Percentiles rank a stretch among this genome's conserved stretches.
phyloP scores from a whole-genome alignment of 2,113 vertebrate genomes.

The Charina bottae region DNA sequence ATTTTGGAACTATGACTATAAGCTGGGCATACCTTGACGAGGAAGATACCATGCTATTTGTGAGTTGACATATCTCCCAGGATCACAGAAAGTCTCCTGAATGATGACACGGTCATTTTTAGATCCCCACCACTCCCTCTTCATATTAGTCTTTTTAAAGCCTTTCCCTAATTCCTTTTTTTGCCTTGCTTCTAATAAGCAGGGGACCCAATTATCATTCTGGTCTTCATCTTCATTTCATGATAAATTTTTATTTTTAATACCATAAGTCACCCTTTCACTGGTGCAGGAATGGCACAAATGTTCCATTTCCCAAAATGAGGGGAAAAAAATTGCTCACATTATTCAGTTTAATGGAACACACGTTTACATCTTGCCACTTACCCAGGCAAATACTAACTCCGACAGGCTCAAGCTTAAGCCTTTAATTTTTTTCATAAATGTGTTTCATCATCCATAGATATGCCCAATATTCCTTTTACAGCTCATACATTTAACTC shows the following conservation, averaged over 20 bases:
- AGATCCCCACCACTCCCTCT: slow-evolving; percentile 50
- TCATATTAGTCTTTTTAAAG: slow-evolving; percentile 60
- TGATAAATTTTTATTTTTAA: slow-evolving; percentile 70
- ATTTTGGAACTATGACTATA: background rate
- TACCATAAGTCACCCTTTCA: slow-evolving; percentile 65
- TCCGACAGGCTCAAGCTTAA: background rate
- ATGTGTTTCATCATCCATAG: background rate
- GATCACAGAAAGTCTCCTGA: background rate
- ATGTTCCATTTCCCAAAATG: slow-evolving; percentile 8
- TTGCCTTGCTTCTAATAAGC: slow-evolving; percentile 62
- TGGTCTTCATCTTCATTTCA: slow-evolving; percentile 62
- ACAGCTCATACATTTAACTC: background rate
- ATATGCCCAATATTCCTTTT: background rate
- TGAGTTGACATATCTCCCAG: background rate
- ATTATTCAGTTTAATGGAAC: slow-evolving; percentile 64
- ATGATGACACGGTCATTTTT: slow-evolving; percentile 4
- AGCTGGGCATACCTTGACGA: background rate
- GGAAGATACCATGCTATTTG: background rate
- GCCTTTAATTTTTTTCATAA: background rate
- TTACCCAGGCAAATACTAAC: slow-evolving; percentile 35
- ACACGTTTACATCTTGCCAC: slow-evolving; percentile 58
- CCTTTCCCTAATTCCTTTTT: slow-evolving; percentile 68
- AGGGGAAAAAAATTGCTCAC: slow-evolving; percentile 55
- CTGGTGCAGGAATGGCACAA: slow-evolving; percentile 49
- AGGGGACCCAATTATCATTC: slow-evolving; percentile 69